Conservation (phyloP, 2,113 vertebrate species). For the Lepus timidus region DNA sequence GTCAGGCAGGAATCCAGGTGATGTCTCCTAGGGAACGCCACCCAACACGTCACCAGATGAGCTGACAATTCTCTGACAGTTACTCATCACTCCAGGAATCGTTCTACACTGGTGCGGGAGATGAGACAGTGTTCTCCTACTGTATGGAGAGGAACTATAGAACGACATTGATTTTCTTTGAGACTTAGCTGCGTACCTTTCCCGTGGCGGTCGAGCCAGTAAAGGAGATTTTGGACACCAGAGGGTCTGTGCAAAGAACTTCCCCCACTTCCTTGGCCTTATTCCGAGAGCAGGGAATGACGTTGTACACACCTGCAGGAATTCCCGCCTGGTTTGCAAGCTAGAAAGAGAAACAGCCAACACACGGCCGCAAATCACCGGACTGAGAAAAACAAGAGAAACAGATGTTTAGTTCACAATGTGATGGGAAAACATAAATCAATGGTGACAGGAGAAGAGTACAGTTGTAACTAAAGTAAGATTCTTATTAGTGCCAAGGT, state of each 20-base stretch:
- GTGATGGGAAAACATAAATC: background rate
- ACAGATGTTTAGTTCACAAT: background rate
- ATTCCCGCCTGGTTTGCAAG: conserved; percentile 95
- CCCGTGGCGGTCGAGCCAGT: conserved; percentile 98
- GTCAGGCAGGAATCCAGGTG: background rate
- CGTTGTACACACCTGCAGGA: conserved; percentile 95
- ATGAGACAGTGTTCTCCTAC: background rate
- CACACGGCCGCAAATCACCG: background rate
- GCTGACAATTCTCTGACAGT: background rate
- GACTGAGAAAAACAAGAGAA: background rate
- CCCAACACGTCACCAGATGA: background rate
- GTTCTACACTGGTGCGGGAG: background rate
- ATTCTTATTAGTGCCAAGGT: background rate
- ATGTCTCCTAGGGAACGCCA: too few relatives aligned
- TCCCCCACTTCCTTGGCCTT: conserved; percentile 92
- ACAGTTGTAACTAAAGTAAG: background rate
- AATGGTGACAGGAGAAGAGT: background rate
- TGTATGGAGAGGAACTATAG: background rate
- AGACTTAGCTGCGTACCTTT: conserved; percentile 88
- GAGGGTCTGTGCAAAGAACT: conserved; percentile 94
- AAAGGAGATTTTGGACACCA: conserved; percentile 97
- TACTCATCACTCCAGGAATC: background rate
- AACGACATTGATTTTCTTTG: background rate
- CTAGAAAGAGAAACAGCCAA: conserved; percentile 84
- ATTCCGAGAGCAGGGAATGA: conserved; percentile 94